Conservation (phyloP, 2,113 vertebrate species). For the Rana temporaria region DNA sequence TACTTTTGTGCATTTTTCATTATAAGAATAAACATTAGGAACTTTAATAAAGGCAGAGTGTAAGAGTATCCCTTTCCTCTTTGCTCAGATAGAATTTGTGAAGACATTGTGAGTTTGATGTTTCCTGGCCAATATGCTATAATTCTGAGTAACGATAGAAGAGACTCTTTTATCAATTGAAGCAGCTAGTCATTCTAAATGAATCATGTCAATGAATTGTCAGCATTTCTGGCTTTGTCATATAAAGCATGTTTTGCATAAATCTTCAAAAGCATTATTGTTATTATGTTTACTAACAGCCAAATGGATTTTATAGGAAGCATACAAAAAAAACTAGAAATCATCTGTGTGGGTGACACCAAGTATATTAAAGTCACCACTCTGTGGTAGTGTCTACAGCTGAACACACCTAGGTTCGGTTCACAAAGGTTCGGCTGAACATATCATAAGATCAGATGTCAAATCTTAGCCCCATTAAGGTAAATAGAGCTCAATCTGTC, state of each 20-base stretch:
- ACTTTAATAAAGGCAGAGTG: slow-evolving; percentile 78
- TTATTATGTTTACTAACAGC: too few relatives aligned
- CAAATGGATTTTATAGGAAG: too few relatives aligned
- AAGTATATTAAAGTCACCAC: too few relatives aligned
- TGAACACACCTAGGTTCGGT: too few relatives aligned
- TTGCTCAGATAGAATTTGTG: slow-evolving; percentile 79
- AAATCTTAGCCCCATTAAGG: too few relatives aligned
- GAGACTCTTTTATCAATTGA: slow-evolving; percentile 68
- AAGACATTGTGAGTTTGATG: slow-evolving; percentile 78
- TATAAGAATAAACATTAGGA: slow-evolving; percentile 80
- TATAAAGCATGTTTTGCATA: not conserved
- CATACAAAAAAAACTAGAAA: too few relatives aligned
- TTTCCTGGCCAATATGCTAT: slow-evolving; percentile 79
- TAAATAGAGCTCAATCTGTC: too few relatives aligned
- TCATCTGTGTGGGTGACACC: too few relatives aligned
- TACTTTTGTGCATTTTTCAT: slow-evolving; percentile 83
- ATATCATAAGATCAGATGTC: too few relatives aligned
- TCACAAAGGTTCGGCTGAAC: too few relatives aligned
- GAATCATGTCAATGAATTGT: slow-evolving; percentile 10
- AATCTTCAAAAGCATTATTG: not conserved
- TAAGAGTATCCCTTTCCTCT: slow-evolving; percentile 70
- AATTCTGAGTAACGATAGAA: slow-evolving; percentile 78
- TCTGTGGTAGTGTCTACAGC: too few relatives aligned
- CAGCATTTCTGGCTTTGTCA: not conserved
- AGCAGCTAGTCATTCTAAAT: slow-evolving; percentile 21